phyloP scores from a whole-genome alignment of 2,888 invertebrate genomes.

The Melanostoma mellinum region DNA sequence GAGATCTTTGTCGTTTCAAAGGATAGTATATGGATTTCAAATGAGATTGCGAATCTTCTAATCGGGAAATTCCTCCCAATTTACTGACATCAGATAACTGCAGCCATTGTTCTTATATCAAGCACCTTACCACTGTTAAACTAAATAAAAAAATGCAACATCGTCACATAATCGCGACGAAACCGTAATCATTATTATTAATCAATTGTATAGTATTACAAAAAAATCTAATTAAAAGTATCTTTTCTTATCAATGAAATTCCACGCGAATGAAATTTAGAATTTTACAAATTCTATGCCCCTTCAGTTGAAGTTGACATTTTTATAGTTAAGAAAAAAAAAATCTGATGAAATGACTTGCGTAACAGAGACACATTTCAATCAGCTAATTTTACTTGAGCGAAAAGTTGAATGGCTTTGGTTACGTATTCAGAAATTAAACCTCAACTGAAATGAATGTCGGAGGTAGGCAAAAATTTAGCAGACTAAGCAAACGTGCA shows the following conservation, averaged over 20 bases:
- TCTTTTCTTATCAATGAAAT: slow-evolving; percentile 54
- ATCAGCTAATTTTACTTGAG: slow-evolving; percentile 14
- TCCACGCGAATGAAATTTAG: slow-evolving; percentile 21
- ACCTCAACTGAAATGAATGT: no score
- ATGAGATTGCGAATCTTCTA: no score
- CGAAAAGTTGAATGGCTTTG: not conserved
- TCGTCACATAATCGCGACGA: not conserved
- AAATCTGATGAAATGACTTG: slow-evolving; percentile 38
- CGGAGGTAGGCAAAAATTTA: no score
- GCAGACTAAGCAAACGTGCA: no score
- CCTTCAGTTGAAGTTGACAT: not conserved
- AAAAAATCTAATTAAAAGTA: slow-evolving; percentile 17
- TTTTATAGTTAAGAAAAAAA: slow-evolving; percentile 1
- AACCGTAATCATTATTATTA: slow-evolving; percentile 24
- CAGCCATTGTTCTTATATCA: no score
- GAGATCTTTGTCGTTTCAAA: no score
- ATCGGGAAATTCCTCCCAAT: no score
- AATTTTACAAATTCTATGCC: slow-evolving; percentile 3
- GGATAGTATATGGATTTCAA: no score
- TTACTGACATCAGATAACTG: no score
- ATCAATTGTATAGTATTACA: not conserved
- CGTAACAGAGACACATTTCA: slow-evolving; percentile 24
- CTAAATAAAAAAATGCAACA: slow-evolving; percentile 4
- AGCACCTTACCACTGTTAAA: not conserved
- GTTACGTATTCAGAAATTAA: slow-evolving; percentile 2